These are phyloP conservation scores for Minunthozetes semirufus DNA, from an alignment of 2,888 invertebrate genomes.

Conservation along the genomic window DNA sequence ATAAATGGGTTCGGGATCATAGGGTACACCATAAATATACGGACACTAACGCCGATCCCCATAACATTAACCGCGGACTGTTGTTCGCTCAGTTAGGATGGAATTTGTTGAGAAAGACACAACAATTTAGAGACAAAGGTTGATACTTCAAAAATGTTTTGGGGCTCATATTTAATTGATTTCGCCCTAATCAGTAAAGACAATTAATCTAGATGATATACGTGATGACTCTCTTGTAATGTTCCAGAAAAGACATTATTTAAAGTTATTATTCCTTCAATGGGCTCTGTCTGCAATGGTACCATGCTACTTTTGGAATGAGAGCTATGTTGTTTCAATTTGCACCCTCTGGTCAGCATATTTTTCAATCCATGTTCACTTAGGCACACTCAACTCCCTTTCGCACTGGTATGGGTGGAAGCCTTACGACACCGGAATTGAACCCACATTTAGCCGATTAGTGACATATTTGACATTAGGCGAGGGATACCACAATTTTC, in stretches of 20 bases:
- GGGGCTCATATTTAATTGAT: too few species aligned
- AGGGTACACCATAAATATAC: not conserved
- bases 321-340: not conserved
- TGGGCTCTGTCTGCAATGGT: not conserved
- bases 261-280: not conserved
- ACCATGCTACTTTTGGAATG: not conserved
- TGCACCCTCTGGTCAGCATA: not conserved
- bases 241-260: not conserved
- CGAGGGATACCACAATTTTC: constrained; percentile 3
- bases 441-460: not conserved
- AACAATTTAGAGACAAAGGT: not conserved
- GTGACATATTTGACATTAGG: not conserved
- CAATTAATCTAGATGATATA: too few species aligned
- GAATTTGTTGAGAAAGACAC: not conserved
- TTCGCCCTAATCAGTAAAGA: too few species aligned
- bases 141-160: too few species aligned
- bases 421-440: not conserved
- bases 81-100: not conserved
- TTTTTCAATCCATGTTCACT: not conserved
- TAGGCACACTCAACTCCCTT: not conserved
- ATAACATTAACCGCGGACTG: not conserved
- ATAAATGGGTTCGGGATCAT: not conserved
- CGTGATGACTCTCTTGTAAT: too few species aligned
- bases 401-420: not conserved
- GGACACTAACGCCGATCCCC: not conserved